Conservation (phyloP, 2,888 invertebrate genomes). For the Heliothis peltigera region DNA sequence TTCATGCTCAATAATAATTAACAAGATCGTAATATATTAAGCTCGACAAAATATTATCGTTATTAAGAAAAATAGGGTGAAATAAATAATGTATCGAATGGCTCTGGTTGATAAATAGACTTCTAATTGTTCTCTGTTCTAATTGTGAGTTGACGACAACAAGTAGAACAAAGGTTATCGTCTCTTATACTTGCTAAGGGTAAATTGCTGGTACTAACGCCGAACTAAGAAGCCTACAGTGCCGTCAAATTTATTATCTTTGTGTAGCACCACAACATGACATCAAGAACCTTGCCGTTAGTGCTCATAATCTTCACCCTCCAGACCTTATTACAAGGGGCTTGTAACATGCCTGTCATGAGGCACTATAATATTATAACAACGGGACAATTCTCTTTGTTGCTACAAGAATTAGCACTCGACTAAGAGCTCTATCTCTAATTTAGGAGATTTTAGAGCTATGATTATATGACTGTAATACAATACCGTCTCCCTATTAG, state of each 20-base stretch:
- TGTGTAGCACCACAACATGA: constrained; percentile 26
- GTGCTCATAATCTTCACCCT: constrained; percentile 30
- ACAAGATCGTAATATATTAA: neutral
- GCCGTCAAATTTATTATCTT: constrained; percentile 14
- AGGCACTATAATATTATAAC: constrained; percentile 28
- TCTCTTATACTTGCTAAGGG: neutral
- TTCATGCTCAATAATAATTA: neutral
- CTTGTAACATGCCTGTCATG: constrained; percentile 23
- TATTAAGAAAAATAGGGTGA: no score
- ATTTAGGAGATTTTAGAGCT: constrained; percentile 5
- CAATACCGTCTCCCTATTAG: constrained; percentile 5
- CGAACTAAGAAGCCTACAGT: neutral
- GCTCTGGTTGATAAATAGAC: no score
- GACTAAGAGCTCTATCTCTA: constrained; percentile 22
- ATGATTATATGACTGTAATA: neutral
- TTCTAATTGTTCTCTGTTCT: no score
- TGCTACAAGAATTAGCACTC: constrained; percentile 38
- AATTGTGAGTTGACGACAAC: no score
- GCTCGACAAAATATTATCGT: neutral
- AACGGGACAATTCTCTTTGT: constrained; percentile 43
- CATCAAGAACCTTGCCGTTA: constrained; percentile 14
- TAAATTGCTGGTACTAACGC: neutral
- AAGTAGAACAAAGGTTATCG: neutral
- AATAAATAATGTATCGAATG: no score
- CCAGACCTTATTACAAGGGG: constrained; percentile 32